Evolutionary conservation across 2,888 invertebrate species (phyloP).

Genomic region (Sminthurinus aureus): DNA sequence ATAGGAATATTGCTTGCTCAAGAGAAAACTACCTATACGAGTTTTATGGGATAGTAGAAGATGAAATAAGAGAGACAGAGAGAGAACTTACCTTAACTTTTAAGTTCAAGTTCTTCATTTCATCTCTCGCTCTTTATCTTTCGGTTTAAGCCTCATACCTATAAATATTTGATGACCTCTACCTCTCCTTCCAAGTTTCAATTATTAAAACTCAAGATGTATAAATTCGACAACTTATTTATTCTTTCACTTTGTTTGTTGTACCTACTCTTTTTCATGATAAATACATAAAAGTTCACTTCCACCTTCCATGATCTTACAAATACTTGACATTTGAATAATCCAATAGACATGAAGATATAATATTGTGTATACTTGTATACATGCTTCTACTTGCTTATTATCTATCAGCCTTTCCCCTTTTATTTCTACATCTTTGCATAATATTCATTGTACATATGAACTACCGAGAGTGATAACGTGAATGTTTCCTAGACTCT

Average conservation of each 20-base stretch:
- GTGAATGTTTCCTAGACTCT: too few relatives aligned
- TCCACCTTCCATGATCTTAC: too few relatives aligned
- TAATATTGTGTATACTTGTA: too few relatives aligned
- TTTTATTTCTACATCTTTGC: too few relatives aligned
- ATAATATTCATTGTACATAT: too few relatives aligned
- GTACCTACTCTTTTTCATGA: background rate
- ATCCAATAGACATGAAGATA: too few relatives aligned
- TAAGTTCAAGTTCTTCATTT: conserved; percentile 27
- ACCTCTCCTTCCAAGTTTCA: conserved; percentile 48
- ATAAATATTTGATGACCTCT: conserved; percentile 40
- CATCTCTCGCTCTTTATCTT: background rate
- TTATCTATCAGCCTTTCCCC: too few relatives aligned
- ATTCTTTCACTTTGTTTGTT: conserved; percentile 8
- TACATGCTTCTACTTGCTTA: too few relatives aligned
- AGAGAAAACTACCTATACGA: background rate
- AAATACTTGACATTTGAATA: too few relatives aligned
- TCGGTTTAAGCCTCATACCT: conserved; percentile 10
- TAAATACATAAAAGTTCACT: background rate
- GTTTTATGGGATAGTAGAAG: background rate
- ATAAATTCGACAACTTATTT: conserved; percentile 45
- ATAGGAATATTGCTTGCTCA: too few relatives aligned
- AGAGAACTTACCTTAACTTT: background rate
- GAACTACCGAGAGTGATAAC: too few relatives aligned
- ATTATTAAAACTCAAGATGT: conserved; percentile 39
- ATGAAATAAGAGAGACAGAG: too few relatives aligned